Evolutionary conservation across 2,797 vertebrate species (phyloP).

Genomic region (Cichlasoma orientale): DNA sequence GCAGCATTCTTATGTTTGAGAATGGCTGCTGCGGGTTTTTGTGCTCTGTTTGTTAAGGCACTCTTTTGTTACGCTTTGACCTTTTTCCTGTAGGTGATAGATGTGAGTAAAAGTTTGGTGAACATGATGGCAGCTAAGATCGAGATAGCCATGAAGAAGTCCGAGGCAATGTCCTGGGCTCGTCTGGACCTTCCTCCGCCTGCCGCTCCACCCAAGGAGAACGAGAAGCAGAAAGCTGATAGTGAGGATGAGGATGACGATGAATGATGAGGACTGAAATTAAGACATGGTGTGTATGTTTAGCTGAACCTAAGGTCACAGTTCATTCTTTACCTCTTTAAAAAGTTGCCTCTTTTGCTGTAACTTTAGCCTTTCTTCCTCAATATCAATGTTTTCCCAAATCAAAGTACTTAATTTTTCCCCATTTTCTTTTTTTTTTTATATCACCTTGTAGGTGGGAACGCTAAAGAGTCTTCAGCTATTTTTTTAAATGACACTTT

Average conservation of each 20-base stretch:
- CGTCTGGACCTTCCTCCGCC: slow-evolving; percentile 89
- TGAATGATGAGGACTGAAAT: slow-evolving; percentile 46
- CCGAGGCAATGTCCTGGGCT: slow-evolving; percentile 92
- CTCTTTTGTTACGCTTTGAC: background rate
- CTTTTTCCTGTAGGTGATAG: slow-evolving; percentile 84
- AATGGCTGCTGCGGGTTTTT: too few species aligned
- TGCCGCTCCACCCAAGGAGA: slow-evolving; percentile 61
- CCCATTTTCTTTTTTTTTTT: background rate
- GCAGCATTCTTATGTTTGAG: too few species aligned
- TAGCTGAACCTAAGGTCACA: slow-evolving; percentile 32
- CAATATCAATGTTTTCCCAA: background rate
- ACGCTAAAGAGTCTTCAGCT: background rate
- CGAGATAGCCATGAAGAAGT: slow-evolving; percentile 93
- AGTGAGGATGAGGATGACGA: slow-evolving; percentile 67
- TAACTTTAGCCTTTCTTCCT: slow-evolving; percentile 18
- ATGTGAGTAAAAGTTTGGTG: slow-evolving; percentile 88
- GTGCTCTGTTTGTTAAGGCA: background rate
- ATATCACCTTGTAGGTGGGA: background rate
- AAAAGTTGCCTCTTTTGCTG: slow-evolving; percentile 26
- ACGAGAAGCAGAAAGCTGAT: slow-evolving; percentile 53
- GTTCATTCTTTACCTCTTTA: slow-evolving; percentile 47
- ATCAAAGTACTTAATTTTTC: background rate
- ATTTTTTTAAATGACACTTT: background rate
- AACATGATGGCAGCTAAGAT: slow-evolving; percentile 96
- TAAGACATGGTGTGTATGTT: slow-evolving; percentile 10